A percentile compares a stretch with the other conserved stretches of the same genome.
Conservation (phyloP, 2,113 vertebrate species). For the Ctenomys sociabilis region DNA sequence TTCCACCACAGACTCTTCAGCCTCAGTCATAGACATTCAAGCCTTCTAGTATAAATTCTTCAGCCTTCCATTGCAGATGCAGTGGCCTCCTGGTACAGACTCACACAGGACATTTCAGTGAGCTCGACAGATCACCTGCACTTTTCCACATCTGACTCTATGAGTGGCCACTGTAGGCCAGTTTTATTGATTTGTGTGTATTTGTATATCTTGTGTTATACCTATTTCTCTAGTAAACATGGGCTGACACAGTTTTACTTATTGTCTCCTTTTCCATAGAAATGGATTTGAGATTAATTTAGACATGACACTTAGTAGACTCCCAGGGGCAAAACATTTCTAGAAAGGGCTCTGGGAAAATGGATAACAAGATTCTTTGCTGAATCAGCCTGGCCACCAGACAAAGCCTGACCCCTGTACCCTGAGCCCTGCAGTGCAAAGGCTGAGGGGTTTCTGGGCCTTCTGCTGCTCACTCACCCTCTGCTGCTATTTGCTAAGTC, state of each 20-base stretch:
- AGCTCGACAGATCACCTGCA: background rate
- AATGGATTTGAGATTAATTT: slow-evolving; percentile 73
- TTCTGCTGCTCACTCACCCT: background rate
- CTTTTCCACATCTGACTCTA: background rate
- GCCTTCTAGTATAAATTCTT: background rate
- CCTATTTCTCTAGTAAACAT: background rate
- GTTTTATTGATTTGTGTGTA: background rate
- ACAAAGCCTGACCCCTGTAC: background rate
- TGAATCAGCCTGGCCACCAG: background rate
- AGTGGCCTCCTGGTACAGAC: background rate
- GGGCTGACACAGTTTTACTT: background rate
- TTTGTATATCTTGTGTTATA: background rate
- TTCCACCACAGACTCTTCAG: background rate
- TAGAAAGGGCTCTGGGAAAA: slow-evolving; percentile 62
- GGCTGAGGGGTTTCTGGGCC: background rate
- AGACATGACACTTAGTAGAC: slow-evolving; percentile 68
- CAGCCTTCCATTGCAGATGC: background rate
- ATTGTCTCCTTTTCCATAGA: slow-evolving; percentile 55
- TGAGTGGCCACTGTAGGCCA: background rate
- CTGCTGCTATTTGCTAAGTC: background rate
- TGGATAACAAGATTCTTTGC: background rate
- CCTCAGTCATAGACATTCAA: background rate
- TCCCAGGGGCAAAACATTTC: slow-evolving; percentile 65
- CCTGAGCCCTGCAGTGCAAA: background rate
- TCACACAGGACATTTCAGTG: background rate